phyloP scores from a whole-genome alignment of 2,113 vertebrate genomes.

The Oxygymnocypris stewartii region DNA sequence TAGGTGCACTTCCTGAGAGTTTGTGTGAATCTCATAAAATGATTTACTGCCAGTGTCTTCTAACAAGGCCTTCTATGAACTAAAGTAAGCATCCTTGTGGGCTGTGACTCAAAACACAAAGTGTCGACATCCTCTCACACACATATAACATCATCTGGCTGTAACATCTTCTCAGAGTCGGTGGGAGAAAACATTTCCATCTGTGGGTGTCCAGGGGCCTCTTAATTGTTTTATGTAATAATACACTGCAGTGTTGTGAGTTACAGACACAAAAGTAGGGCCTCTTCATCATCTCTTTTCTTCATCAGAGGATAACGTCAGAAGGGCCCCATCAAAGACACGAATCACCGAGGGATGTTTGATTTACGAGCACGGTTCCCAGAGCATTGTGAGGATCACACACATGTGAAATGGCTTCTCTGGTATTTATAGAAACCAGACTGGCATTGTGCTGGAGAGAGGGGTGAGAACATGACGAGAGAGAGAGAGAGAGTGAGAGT shows the following conservation, averaged over 20 bases:
- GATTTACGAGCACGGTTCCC: conserved; percentile 43
- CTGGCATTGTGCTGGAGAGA: conserved; percentile 29
- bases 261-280: conserved; percentile 64
- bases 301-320: conserved; percentile 72
- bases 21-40: background rate
- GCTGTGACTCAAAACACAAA: background rate
- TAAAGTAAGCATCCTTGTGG: background rate
- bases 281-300: conserved; percentile 69
- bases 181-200: conserved; percentile 64
- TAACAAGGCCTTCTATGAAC: background rate
- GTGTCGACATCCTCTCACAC: background rate
- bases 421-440: conserved; percentile 63
- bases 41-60: background rate
- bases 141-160: background rate
- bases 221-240: conserved; percentile 77
- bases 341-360: conserved; percentile 62
- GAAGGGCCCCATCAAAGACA: conserved; percentile 67
- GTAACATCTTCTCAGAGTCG: conserved; percentile 39
- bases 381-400: conserved; percentile 45
- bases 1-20: background rate
- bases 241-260: conserved; percentile 65
- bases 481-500: background rate
- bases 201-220: conserved; percentile 60
- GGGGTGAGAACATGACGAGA: background rate
- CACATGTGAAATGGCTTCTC: conserved; percentile 53